Conservation (phyloP, 2,888 invertebrate species). For the Cheilosia urbana region DNA sequence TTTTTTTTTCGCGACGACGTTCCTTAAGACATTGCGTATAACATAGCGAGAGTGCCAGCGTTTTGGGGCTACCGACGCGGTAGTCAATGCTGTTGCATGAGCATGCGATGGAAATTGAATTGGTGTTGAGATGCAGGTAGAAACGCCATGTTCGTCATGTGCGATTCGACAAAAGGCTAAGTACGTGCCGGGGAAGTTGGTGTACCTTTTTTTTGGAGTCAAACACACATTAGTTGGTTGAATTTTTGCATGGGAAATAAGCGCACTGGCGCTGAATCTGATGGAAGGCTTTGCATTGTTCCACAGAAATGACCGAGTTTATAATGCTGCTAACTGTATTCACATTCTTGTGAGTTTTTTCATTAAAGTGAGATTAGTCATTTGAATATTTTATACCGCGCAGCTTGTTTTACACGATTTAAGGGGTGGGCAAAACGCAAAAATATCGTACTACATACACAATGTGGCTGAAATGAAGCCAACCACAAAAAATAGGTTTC, state of each 20-base stretch:
- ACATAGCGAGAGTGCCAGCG: neutral
- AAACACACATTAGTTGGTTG: neutral
- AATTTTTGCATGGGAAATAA: neutral
- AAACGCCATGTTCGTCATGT: slow-evolving; percentile 3
- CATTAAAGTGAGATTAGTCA: slow-evolving; percentile 22
- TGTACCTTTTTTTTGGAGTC: slow-evolving; percentile 8
- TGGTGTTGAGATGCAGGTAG: slow-evolving; percentile 39
- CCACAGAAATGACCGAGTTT: neutral
- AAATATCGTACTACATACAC: neutral
- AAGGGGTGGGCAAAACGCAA: too few relatives aligned
- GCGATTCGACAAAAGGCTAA: slow-evolving; percentile 25
- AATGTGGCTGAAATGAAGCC: slow-evolving; percentile 1
- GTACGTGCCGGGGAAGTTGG: slow-evolving; percentile 11
- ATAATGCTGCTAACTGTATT: slow-evolving; percentile 3
- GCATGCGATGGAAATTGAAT: slow-evolving; percentile 45
- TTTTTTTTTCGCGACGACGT: neutral
- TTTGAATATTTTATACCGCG: slow-evolving; percentile 3
- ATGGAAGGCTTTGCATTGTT: slow-evolving; percentile 25
- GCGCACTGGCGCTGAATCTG: neutral
- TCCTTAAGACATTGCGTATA: slow-evolving; percentile 34
- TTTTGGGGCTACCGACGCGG: neutral
- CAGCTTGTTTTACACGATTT: neutral
- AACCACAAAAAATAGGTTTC: slow-evolving; percentile 8
- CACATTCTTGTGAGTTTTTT: slow-evolving; percentile 14
- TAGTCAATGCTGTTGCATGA: slow-evolving; percentile 12